Conservation (phyloP, 2,113 vertebrate genomes). For the Rhabdornis inornatus region DNA sequence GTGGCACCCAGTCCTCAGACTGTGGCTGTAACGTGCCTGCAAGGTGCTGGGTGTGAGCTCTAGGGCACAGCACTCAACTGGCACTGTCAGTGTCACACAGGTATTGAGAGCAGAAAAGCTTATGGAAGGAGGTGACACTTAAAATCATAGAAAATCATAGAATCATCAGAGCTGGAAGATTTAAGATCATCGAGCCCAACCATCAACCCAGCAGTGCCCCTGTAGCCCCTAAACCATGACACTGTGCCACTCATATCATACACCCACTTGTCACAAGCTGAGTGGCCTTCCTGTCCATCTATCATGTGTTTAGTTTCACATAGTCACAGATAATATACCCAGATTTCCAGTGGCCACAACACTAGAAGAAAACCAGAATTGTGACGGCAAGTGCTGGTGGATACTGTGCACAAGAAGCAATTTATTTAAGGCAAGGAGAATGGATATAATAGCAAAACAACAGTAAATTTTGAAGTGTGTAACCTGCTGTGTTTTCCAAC, state of each 20-base stretch:
- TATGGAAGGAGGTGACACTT: neutral
- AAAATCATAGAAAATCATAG: accelerated
- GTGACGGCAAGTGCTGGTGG: neutral
- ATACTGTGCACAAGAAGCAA: neutral
- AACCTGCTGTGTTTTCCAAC: neutral
- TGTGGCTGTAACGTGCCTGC: neutral
- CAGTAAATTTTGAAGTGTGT: neutral
- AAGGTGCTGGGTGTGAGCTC: neutral
- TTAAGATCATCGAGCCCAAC: no score
- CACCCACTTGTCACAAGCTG: neutral
- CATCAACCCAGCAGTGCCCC: neutral
- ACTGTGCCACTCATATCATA: neutral
- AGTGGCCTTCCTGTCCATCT: neutral
- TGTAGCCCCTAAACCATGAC: neutral
- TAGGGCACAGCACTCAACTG: neutral
- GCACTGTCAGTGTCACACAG: neutral
- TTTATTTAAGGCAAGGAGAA: neutral
- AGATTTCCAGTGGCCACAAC: neutral
- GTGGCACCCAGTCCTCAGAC: neutral
- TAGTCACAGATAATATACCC: neutral
- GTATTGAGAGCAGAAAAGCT: neutral
- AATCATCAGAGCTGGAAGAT: neutral
- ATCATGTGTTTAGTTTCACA: neutral
- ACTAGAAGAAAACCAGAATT: neutral
- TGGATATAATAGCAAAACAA: neutral